These are phyloP conservation scores for Ricordea florida DNA, from an alignment of 92 coral and sea anemone genomes.

Conservation along the genomic window DNA sequence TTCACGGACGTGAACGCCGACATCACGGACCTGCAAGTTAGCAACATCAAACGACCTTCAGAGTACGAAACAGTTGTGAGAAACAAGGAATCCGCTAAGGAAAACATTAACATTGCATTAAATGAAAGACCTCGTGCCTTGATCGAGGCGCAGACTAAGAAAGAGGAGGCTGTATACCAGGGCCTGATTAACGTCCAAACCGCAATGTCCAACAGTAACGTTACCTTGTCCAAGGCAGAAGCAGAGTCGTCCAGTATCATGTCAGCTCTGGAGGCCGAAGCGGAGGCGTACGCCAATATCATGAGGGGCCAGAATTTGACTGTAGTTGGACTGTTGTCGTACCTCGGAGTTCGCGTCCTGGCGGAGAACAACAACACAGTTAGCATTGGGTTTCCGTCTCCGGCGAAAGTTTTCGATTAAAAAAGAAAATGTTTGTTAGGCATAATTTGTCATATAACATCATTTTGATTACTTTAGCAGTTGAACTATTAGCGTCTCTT, in stretches of 20 bases:
- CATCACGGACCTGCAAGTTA: slow-evolving; percentile 81
- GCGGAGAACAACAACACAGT: slow-evolving; percentile 68
- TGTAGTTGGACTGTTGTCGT: slow-evolving; percentile 75
- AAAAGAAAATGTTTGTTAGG: no score
- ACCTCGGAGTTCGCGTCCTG: slow-evolving; percentile 70
- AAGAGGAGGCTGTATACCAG: slow-evolving; percentile 73
- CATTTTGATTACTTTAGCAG: no score
- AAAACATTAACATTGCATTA: slow-evolving; percentile 72
- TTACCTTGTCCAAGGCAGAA: slow-evolving; percentile 64
- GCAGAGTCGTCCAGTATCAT: slow-evolving; percentile 70
- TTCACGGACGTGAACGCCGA: slow-evolving; percentile 66
- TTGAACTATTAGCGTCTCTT: no score
- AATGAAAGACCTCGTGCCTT: slow-evolving; percentile 80
- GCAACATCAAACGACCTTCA: slow-evolving; percentile 64
- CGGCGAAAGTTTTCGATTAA: slow-evolving; percentile 55
- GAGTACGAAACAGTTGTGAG: slow-evolving; percentile 75
- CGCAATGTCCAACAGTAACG: slow-evolving; percentile 64
- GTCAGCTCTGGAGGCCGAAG: slow-evolving; percentile 69
- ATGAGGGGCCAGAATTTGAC: slow-evolving; percentile 57
- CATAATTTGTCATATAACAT: no score
- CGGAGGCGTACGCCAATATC: slow-evolving; percentile 57
- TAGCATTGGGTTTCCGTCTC: slow-evolving; percentile 83
- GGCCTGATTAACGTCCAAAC: slow-evolving; percentile 65
- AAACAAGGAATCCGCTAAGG: slow-evolving; percentile 83
- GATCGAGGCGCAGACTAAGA: slow-evolving; percentile 64